Conservation (phyloP, 2,797 vertebrate genomes). For the Eremophila alpestris region DNA sequence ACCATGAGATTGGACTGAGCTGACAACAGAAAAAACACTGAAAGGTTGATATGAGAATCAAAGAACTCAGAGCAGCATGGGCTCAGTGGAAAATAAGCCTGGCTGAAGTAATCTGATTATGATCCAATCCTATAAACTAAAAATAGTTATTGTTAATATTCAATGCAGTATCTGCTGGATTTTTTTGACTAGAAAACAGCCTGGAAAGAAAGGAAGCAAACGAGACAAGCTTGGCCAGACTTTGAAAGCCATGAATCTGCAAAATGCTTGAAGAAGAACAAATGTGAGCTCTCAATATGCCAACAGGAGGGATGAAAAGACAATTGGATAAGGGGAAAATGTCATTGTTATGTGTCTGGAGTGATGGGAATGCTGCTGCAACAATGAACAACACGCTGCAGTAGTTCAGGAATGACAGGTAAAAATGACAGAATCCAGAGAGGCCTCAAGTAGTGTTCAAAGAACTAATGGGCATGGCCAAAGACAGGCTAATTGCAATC, state of each 20-base stretch:
- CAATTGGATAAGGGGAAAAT: not conserved
- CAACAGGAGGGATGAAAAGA: not conserved
- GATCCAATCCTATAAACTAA: constrained; percentile 26
- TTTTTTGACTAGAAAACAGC: not conserved
- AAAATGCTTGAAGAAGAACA: not conserved
- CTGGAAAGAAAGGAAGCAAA: constrained; percentile 3
- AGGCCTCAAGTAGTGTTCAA: not conserved
- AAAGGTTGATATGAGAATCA: not conserved
- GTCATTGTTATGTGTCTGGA: not conserved
- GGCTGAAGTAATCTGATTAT: constrained; percentile 32
- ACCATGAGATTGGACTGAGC: not conserved
- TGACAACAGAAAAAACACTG: not conserved
- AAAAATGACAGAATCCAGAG: not conserved
- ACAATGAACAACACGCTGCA: rapidly evolving
- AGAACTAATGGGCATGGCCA: not conserved
- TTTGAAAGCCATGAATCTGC: not conserved
- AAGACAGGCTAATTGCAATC: not conserved
- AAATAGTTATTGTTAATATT: constrained; percentile 1
- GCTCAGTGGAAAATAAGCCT: constrained; percentile 1
- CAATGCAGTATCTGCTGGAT: not conserved
- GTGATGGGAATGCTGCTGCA: not conserved
- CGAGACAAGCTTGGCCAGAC: not conserved
- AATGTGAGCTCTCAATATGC: not conserved
- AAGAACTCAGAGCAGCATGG: not conserved
- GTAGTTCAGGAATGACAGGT: rapidly evolving